Percentiles rank a stretch among this genome's conserved stretches.
Conservation (phyloP, 1,140 invertebrate genomes). For the Drosophila chauvacae region DNA sequence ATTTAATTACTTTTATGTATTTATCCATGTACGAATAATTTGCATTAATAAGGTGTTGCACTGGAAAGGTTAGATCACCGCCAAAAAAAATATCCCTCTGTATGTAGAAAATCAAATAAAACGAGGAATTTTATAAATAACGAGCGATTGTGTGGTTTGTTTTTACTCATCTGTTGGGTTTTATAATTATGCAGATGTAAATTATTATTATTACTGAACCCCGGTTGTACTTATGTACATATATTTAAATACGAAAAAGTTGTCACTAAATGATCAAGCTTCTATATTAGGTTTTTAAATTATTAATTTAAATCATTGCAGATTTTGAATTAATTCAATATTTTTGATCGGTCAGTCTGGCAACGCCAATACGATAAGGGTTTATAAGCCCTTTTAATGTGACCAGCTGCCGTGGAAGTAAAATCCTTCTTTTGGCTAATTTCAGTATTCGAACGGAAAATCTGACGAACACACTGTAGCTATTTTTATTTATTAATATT, state of each 20-base stretch:
- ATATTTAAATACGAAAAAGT: not conserved
- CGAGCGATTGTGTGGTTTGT: not conserved
- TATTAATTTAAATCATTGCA: not conserved
- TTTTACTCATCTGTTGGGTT: not conserved
- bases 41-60: not conserved
- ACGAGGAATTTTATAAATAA: slow-evolving; percentile 1
- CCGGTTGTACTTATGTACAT: not conserved
- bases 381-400: not conserved
- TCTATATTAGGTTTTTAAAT: not conserved
- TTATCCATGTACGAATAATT: slow-evolving; percentile 28
- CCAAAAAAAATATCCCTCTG: not conserved
- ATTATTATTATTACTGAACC: too few relatives aligned
- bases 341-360: not conserved
- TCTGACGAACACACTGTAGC: not conserved
- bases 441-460: not conserved
- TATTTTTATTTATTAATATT: not conserved
- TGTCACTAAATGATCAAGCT: not conserved
- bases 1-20: slow-evolving; percentile 13
- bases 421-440: not conserved
- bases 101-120: slow-evolving; percentile 19
- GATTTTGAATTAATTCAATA: not conserved
- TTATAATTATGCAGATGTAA: too few relatives aligned
- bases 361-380: not conserved
- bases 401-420: not conserved
- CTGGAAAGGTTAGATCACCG: not conserved